Evolutionary conservation across 2,888 invertebrate species (phyloP).

Genomic region (Orthosia gracilis): DNA sequence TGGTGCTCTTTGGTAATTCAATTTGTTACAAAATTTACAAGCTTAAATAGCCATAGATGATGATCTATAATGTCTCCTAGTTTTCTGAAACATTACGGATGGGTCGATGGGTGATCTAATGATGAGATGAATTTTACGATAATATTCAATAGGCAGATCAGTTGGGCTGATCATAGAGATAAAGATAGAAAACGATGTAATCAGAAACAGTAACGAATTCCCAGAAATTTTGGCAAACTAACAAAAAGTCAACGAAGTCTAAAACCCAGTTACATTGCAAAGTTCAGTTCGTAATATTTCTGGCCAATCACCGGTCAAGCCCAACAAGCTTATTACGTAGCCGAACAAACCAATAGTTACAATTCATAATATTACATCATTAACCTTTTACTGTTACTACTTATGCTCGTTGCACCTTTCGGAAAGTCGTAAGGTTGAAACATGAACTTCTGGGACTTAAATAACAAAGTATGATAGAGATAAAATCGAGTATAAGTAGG

Average conservation of each 20-base stretch:
- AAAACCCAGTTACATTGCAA: not conserved
- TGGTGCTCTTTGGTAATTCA: not conserved
- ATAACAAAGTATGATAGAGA: constrained; percentile 19
- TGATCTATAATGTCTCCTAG: not conserved
- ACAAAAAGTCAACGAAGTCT: constrained; percentile 31
- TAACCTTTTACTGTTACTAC: constrained; percentile 50
- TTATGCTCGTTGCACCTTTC: constrained; percentile 42
- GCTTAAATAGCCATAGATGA: too few relatives aligned
- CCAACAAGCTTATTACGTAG: constrained; percentile 42
- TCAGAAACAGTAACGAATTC: not conserved
- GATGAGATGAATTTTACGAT: too few relatives aligned
- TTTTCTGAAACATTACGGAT: not conserved
- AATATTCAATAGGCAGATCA: not conserved
- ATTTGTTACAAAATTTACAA: not conserved
- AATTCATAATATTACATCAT: constrained; percentile 47
- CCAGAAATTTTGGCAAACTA: constrained; percentile 1
- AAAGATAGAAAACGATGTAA: constrained; percentile 2
- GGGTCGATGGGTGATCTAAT: too few relatives aligned
- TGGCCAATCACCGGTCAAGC: constrained; percentile 2
- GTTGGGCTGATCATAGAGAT: not conserved
- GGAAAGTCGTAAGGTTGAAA: constrained; percentile 46
- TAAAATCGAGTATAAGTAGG: not conserved
- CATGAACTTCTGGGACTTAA: constrained; percentile 30
- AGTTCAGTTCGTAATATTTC: constrained; percentile 25
- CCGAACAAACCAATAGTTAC: constrained; percentile 47